These are phyloP conservation scores for Drosophila buzzatii DNA, from an alignment of 2,888 invertebrate species.

Conservation along the genomic window DNA sequence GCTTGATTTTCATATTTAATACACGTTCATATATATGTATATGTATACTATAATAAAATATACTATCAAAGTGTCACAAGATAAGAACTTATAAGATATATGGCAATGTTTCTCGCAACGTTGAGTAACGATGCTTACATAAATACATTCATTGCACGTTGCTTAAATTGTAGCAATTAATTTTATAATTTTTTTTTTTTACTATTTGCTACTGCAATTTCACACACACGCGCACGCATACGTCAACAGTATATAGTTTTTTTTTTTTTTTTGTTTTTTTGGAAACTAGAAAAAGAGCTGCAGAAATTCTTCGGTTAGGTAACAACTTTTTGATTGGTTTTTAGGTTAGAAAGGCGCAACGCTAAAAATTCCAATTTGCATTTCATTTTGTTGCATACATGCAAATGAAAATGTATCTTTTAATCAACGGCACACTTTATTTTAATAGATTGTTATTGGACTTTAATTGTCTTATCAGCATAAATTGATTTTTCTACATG, in stretches of 20 bases:
- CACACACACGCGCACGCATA: slow-evolving; percentile 1
- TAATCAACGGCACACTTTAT: slow-evolving; percentile 25
- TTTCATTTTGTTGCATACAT: slow-evolving; percentile 17
- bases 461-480: slow-evolving; percentile 47
- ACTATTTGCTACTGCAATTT: slow-evolving; percentile 5
- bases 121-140: slow-evolving; percentile 57
- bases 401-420: slow-evolving; percentile 35
- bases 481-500: slow-evolving; percentile 22
- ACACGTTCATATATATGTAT: slow-evolving; percentile 25
- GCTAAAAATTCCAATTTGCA: slow-evolving; percentile 54
- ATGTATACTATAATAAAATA: slow-evolving; percentile 25
- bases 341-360: slow-evolving; percentile 80
- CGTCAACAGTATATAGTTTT: slow-evolving; percentile 12
- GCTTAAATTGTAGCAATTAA: slow-evolving; percentile 20
- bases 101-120: slow-evolving; percentile 23
- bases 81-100: slow-evolving; percentile 55
- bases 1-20: slow-evolving; percentile 4
- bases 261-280: slow-evolving; percentile 36
- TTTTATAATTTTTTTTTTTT: neutral
- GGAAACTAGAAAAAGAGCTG: slow-evolving; percentile 12
- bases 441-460: slow-evolving; percentile 42
- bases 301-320: slow-evolving; percentile 71
- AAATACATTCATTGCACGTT: slow-evolving; percentile 32
- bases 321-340: slow-evolving; percentile 74
- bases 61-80: slow-evolving; percentile 50